Conservation (phyloP, 2,797 vertebrate species). For the Orestias chungarensis region DNA sequence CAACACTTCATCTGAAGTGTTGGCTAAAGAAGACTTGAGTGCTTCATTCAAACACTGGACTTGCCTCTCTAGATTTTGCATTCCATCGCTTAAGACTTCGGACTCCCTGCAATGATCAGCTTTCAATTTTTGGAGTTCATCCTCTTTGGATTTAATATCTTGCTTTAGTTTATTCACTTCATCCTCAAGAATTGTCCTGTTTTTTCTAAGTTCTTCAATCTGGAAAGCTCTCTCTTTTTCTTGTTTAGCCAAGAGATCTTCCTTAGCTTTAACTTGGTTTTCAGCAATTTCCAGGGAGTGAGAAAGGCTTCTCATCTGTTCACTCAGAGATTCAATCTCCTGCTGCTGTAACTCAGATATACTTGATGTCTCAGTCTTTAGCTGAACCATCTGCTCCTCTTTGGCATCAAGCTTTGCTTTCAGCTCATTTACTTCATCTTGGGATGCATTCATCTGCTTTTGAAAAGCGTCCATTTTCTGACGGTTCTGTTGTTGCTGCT, state of each 20-base stretch:
- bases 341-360: constrained; percentile 48
- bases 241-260: constrained; percentile 42
- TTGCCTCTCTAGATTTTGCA: constrained; percentile 34
- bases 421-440: constrained; percentile 40
- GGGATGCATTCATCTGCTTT: constrained; percentile 26
- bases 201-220: constrained; percentile 11
- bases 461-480: constrained; percentile 44
- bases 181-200: constrained; percentile 5
- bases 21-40: constrained; percentile 34
- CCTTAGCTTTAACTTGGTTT: constrained; percentile 37
- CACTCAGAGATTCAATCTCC: constrained; percentile 74
- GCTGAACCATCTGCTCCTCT: constrained; percentile 44
- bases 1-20: constrained; percentile 50
- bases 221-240: not conserved
- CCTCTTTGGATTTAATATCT: constrained; percentile 39
- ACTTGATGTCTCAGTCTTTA: constrained; percentile 28
- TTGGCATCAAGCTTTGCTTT: constrained; percentile 40
- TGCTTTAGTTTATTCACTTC: not conserved
- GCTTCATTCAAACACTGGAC: constrained; percentile 37
- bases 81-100: constrained; percentile 40
- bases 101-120: constrained; percentile 26
- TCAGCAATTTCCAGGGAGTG: constrained; percentile 34
- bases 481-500: constrained; percentile 38
- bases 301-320: constrained; percentile 17
- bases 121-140: constrained; percentile 24